A percentile compares a stretch with the other conserved stretches of the same genome.
Evolutionary conservation across 2,797 vertebrate genomes (phyloP).

Genomic region (Phoxinus dragarum): DNA sequence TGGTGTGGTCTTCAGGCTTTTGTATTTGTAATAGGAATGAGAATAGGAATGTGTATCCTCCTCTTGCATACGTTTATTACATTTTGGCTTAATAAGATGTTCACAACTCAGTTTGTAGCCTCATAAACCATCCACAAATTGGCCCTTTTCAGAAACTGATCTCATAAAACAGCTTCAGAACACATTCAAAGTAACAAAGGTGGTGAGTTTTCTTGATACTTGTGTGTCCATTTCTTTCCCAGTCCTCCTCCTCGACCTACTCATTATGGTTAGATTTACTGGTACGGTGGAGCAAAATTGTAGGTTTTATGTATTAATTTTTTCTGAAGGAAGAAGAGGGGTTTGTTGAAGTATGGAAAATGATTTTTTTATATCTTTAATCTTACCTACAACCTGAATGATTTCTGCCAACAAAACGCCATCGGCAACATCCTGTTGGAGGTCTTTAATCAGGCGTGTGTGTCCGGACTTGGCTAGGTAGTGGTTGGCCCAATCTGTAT

Average conservation of each 20-base stretch:
- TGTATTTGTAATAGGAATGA: not conserved
- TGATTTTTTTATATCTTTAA: slow-evolving; percentile 21
- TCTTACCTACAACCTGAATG: slow-evolving; percentile 90
- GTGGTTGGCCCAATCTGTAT: slow-evolving; percentile 93
- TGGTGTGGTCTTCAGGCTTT: slow-evolving; percentile 12
- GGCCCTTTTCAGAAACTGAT: slow-evolving; percentile 30
- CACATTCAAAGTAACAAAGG: slow-evolving; percentile 32
- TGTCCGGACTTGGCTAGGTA: slow-evolving; percentile 90
- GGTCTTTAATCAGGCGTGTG: slow-evolving; percentile 88
- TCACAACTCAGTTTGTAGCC: slow-evolving; percentile 26
- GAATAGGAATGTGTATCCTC: not conserved
- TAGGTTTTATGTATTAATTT: slow-evolving; percentile 25
- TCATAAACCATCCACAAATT: slow-evolving; percentile 30
- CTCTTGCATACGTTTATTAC: not conserved
- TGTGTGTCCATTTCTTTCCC: slow-evolving; percentile 4
- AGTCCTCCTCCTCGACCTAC: not conserved
- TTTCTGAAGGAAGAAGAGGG: not conserved
- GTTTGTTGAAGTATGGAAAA: slow-evolving; percentile 26
- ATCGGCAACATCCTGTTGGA: slow-evolving; percentile 87
- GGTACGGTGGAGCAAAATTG: slow-evolving; percentile 23
- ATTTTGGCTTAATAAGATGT: slow-evolving; percentile 35
- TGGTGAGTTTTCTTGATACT: slow-evolving; percentile 22
- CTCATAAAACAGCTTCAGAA: slow-evolving; percentile 27
- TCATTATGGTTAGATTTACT: slow-evolving; percentile 35
- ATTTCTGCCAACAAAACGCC: slow-evolving; percentile 89